phyloP scores from a whole-genome alignment of 2,888 invertebrate genomes.

The Lasioglossum calceatum region DNA sequence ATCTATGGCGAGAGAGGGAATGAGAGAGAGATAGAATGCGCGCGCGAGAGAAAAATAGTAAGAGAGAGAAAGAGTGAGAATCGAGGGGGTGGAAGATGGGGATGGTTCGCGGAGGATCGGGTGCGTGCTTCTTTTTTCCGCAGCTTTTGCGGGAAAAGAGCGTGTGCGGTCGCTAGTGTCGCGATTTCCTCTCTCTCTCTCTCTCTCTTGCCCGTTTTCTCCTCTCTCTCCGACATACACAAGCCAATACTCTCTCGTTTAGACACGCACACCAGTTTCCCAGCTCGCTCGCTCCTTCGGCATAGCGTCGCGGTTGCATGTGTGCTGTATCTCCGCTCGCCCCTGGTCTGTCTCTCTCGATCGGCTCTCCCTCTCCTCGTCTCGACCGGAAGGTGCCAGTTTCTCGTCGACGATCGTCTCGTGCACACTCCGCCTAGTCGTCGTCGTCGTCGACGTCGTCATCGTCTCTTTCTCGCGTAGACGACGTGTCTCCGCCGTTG shows the following conservation, averaged over 20 bases:
- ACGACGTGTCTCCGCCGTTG: not conserved
- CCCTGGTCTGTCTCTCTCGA: conserved; percentile 44
- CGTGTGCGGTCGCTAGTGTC: conserved; percentile 74
- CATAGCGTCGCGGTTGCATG: not conserved
- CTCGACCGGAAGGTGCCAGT: conserved; percentile 83
- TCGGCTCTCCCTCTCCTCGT: conserved; percentile 67
- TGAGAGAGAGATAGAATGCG: not conserved
- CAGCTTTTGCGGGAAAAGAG: conserved; percentile 75
- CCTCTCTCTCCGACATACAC: conserved; percentile 12
- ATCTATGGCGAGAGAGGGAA: not conserved
- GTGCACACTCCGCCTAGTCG: conserved; percentile 66
- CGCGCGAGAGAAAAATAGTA: not conserved
- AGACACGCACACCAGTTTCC: not conserved
- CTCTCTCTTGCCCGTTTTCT: conserved; percentile 40
- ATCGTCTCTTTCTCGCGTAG: not conserved
- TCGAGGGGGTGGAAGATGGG: not conserved
- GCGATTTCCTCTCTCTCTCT: conserved; percentile 66
- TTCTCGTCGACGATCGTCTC: conserved; percentile 82
- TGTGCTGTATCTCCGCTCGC: conserved; percentile 12
- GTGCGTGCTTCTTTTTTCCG: conserved; percentile 64
- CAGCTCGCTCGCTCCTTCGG: not conserved
- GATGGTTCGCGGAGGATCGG: conserved; percentile 44
- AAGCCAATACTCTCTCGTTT: not conserved
- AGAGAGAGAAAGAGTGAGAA: not conserved
- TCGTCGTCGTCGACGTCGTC: conserved; percentile 6